Conservation (phyloP, 2,888 invertebrate genomes). For the Tachystola acroxantha region DNA sequence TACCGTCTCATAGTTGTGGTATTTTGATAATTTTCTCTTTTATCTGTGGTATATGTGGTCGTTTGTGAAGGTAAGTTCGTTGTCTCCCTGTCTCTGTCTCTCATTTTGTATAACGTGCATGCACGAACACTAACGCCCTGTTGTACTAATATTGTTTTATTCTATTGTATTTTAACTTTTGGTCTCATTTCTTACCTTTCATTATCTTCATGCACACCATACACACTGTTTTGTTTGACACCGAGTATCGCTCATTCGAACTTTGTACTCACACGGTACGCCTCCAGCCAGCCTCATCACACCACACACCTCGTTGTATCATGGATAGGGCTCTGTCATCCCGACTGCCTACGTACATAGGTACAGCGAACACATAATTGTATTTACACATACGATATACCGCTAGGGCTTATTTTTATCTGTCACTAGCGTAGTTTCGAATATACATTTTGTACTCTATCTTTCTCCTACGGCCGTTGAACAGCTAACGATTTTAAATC, state of each 20-base stretch:
- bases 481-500: constrained; percentile 44
- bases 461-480: constrained; percentile 42
- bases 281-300: constrained; percentile 47
- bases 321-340: constrained; percentile 29
- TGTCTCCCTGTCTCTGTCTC: constrained; percentile 58
- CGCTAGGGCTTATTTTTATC: constrained; percentile 58
- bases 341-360: constrained; percentile 16
- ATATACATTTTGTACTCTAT: constrained; percentile 41
- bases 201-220: constrained; percentile 66
- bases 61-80: constrained; percentile 63
- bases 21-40: constrained; percentile 39
- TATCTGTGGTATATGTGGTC: constrained; percentile 36
- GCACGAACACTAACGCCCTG: constrained; percentile 43
- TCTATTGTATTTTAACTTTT: constrained; percentile 47
- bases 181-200: constrained; percentile 56
- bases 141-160: constrained; percentile 38
- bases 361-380: constrained; percentile 32
- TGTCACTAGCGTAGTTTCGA: constrained; percentile 65
- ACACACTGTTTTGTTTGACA: constrained; percentile 47
- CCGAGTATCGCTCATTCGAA: constrained; percentile 48
- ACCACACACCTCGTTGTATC: constrained; percentile 28
- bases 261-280: constrained; percentile 30
- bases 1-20: constrained; percentile 60
- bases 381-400: constrained; percentile 40
- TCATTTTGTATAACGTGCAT: constrained; percentile 55